Base-by-base conservation (phyloP, 2,888 invertebrate species). In the Scaptomyza parva region DNA sequence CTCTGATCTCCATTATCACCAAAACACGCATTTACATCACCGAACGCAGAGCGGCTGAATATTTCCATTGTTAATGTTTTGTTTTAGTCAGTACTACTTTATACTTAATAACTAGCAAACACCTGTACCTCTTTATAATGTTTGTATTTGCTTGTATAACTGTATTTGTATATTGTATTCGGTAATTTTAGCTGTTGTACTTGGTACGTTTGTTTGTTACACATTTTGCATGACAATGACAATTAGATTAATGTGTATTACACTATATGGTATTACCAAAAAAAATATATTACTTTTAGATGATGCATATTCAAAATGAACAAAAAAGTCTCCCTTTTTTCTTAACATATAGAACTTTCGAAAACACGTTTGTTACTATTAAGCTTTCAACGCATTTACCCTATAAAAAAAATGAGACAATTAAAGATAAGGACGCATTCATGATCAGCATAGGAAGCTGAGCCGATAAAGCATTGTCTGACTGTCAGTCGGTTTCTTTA, bases 221-320 rank as follows among this genome's bases (percentile, higher is more conserved):
- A 81, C 66, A 62, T 74, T 76, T 76, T 78, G 78, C 80, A 85
- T n/a, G n/a, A n/a, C n/a, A 85, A 85, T 85, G 84, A 87, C 84
- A 85, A 85, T 85, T 85, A 85, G 83, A 69, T 66, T 83, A 64
- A 80, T 77, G 61, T 79, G 69, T 71, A 72, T 79, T 82, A 78
- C 63, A 68, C 67, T 41, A 51, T 62, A 85, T 70, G 87, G 84
- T 85, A 85, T 85, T 85, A 85, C 58, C 1, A 71, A 79, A 75
- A 71, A 58, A 70, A 70, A 86, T 78, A 77, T 75, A 69, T 81
- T 70, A 78, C 48, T 62, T 60, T 69, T 83, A 76, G 61, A 80
- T 86, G 84, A 83, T 83, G 82, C 82, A 80, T 66, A 70, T 66
- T 48, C 14, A 74, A 65, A 58, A 54, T 26, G 14, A 59, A n/a